Base-by-base conservation (phyloP, 2,113 vertebrate species). In the Leucopternis melanops region DNA sequence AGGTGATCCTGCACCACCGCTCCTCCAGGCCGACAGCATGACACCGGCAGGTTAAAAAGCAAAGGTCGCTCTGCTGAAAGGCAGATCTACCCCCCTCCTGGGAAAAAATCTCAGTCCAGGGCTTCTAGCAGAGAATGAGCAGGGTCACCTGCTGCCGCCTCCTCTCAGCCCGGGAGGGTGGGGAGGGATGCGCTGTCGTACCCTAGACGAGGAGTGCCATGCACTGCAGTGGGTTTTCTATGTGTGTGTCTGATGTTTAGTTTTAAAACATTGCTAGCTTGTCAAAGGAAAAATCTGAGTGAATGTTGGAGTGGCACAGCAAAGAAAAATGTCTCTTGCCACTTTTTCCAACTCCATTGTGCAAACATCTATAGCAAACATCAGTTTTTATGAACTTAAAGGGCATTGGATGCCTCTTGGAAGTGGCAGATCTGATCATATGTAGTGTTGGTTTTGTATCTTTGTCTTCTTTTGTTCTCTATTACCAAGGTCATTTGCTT, bases 151-250 rank as follows among this genome's bases (percentile, higher is more conserved):
- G 8, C 75, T 69, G 42, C 38, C 11, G 9, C 27, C 32, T 72
- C 22, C 32, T 11, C 2, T 19, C 57, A 38, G 62, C 26, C 52
- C 9, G 1, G 38, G 34, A 38, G 23, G 15, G 11, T 8, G 7
- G 11, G 16, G 21, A 19, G 21, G 3, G 27, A 45, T 31, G 77
- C 2, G 8, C 81, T 13, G 27, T 14, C n/a, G 49, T 45, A 27
- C 12, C 58, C 52, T 0, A 0, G 38, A 8, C 0, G 0, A n/a
- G 54, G 40, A 34, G 21, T 0, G 0, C n/a, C n/a, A n/a, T n/a
- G n/a, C n/a, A n/a, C n/a, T n/a, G n/a, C n/a, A n/a, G n/a, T n/a
- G n/a, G n/a, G n/a, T n/a, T n/a, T n/a, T n/a, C n/a, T n/a, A n/a
- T n/a, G n/a, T n/a, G n/a, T n/a, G n/a, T n/a, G n/a, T n/a, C n/a